Evolutionary conservation across 2,888 invertebrate genomes (phyloP).

Genomic region (Conchocele bisecta): DNA sequence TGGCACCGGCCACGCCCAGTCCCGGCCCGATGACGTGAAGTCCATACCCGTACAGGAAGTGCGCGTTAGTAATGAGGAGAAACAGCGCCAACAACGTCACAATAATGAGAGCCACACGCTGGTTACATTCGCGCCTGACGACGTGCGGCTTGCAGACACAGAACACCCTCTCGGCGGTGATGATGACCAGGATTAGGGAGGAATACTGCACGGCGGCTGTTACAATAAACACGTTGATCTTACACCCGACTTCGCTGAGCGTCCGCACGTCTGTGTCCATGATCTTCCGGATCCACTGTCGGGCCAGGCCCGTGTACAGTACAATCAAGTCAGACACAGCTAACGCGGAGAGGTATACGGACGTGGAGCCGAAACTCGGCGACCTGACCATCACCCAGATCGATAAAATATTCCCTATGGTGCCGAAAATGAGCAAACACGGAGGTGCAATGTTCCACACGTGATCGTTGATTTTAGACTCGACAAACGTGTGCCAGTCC

Average conservation of each 20-base stretch:
- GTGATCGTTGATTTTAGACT: too few relatives aligned
- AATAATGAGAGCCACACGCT: conserved; percentile 28
- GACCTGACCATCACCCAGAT: conserved; percentile 57
- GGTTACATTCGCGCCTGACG: conserved; percentile 63
- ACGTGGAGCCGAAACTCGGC: conserved; percentile 50
- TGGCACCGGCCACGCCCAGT: neutral
- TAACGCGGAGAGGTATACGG: conserved; percentile 65
- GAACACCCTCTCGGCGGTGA: conserved; percentile 68
- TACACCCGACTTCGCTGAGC: conserved; percentile 38
- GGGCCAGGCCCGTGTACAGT: conserved; percentile 62
- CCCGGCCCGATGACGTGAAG: conserved; percentile 8
- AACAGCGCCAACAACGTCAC: conserved; percentile 25
- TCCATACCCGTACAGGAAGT: conserved; percentile 63
- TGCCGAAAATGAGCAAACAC: conserved; percentile 63
- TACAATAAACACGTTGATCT: conserved; percentile 62
- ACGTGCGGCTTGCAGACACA: conserved; percentile 67
- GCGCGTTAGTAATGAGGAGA: conserved; percentile 57
- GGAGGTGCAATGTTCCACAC: conserved; percentile 57
- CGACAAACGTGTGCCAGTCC: too few relatives aligned
- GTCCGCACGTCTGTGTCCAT: conserved; percentile 55
- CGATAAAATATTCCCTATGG: conserved; percentile 66
- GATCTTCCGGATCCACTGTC: conserved; percentile 53
- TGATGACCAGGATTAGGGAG: conserved; percentile 72
- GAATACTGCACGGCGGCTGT: conserved; percentile 65
- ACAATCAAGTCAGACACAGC: conserved; percentile 61